These are phyloP conservation scores for Hypothenemus hampei DNA, from an alignment of 1,140 invertebrate species.

Conservation along the genomic window DNA sequence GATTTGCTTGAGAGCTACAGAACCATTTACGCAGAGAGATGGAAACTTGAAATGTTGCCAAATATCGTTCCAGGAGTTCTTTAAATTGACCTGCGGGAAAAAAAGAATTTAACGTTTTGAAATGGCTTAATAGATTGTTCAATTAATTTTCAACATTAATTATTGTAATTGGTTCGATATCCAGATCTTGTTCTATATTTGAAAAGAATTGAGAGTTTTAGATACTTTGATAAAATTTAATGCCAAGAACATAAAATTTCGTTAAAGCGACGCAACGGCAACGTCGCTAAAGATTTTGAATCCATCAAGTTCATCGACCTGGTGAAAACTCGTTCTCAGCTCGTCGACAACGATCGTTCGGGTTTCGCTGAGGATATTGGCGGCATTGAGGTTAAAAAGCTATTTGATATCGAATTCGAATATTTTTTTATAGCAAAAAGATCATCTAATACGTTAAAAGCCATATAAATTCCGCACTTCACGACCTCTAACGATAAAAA, in stretches of 20 bases:
- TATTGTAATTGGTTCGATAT: no score
- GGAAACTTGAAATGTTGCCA: slow-evolving; percentile 72
- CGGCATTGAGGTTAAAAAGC: no score
- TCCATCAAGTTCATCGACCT: slow-evolving; percentile 18
- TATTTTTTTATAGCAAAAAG: no score
- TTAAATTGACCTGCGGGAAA: slow-evolving; percentile 66
- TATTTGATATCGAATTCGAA: no score
- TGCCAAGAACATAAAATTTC: no score
- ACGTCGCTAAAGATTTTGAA: not conserved
- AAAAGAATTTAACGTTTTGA: slow-evolving; percentile 37
- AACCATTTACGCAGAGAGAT: slow-evolving; percentile 77
- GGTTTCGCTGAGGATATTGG: not conserved
- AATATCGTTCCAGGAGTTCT: slow-evolving; percentile 79
- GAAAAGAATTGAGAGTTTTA: no score
- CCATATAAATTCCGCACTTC: no score
- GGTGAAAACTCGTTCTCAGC: slow-evolving; percentile 9
- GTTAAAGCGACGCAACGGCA: not conserved
- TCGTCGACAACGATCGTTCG: not conserved
- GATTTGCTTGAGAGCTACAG: slow-evolving; percentile 80
- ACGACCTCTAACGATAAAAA: no score
- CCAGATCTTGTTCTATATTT: no score
- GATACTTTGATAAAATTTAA: not conserved
- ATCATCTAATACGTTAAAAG: no score
- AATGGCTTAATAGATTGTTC: not conserved
- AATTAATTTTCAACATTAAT: no score